Percentiles rank a stretch among this genome's conserved stretches.
Conservation (phyloP, 2,888 invertebrate species). For the Zootermopsis nevadensis region DNA sequence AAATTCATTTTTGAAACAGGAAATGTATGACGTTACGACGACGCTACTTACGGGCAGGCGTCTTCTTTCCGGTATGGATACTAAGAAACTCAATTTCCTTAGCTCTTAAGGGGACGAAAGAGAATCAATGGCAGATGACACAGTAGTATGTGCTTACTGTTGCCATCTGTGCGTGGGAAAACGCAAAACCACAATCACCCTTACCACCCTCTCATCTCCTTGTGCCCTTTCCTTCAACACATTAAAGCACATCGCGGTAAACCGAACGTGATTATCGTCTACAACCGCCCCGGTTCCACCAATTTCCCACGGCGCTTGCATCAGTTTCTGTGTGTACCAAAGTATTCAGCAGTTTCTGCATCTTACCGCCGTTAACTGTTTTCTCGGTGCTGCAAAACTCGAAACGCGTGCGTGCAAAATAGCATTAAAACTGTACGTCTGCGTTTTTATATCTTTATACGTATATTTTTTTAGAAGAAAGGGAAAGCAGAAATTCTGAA, state of each 20-base stretch:
- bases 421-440: too few species aligned
- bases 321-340: not conserved
- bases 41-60: not conserved
- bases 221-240: constrained; percentile 30
- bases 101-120: constrained; percentile 24
- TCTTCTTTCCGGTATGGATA: not conserved
- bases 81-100: constrained; percentile 39
- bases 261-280: constrained; percentile 34
- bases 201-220: not conserved
- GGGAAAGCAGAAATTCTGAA: too few species aligned
- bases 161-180: constrained; percentile 41
- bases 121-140: constrained; percentile 17
- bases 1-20: constrained; percentile 23
- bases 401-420: too few species aligned
- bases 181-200: constrained; percentile 38
- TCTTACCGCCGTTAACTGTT: too few species aligned
- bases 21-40: not conserved
- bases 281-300: not conserved
- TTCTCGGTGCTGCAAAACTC: too few species aligned
- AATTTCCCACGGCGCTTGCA: not conserved
- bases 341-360: not conserved
- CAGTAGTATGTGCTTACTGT: not conserved
- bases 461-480: too few species aligned
- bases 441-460: too few species aligned
- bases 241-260: constrained; percentile 42